Percentiles rank a stretch among this genome's conserved stretches.
phyloP scores from a whole-genome alignment of 2,888 invertebrate species.

The Lasius platythorax region DNA sequence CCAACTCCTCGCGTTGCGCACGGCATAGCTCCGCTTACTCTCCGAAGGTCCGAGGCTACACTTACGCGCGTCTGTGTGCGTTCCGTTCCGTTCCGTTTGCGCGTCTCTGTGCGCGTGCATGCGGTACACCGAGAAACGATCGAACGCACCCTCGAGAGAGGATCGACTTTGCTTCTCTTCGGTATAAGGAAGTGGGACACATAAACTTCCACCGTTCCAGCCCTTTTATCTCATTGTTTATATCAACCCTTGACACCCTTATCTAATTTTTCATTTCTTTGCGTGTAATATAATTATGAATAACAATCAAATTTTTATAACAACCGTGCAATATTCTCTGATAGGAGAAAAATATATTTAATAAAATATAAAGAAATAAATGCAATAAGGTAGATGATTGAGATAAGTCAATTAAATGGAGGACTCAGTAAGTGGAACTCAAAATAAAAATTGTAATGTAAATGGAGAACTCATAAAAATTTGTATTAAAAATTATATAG shows the following conservation, averaged over 20 bases:
- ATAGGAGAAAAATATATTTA: not conserved
- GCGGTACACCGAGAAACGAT: constrained; percentile 58
- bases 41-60: constrained; percentile 70
- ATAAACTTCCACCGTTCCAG: constrained; percentile 29
- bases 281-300: not conserved
- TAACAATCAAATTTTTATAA: not conserved
- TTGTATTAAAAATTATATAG: not conserved
- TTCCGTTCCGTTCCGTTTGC: constrained; percentile 46
- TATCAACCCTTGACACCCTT: not conserved
- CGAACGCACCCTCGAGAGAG: constrained; percentile 65
- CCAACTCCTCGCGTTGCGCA: constrained; percentile 78
- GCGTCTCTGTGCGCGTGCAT: constrained; percentile 49
- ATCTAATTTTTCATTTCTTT: constrained; percentile 5
- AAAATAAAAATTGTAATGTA: too few species aligned
- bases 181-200: constrained; percentile 34
- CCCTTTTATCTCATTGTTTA: constrained; percentile 11
- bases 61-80: constrained; percentile 62
- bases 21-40: constrained; percentile 73
- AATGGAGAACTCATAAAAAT: not conserved
- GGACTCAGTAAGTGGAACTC: not conserved
- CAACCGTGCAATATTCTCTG: not conserved
- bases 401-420: not conserved
- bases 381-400: not conserved
- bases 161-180: constrained; percentile 52
- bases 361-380: not conserved